Percentiles rank a stretch among this genome's conserved stretches.
Conservation (phyloP, 2,113 vertebrate genomes). For the Nyctereutes procyonoides region DNA sequence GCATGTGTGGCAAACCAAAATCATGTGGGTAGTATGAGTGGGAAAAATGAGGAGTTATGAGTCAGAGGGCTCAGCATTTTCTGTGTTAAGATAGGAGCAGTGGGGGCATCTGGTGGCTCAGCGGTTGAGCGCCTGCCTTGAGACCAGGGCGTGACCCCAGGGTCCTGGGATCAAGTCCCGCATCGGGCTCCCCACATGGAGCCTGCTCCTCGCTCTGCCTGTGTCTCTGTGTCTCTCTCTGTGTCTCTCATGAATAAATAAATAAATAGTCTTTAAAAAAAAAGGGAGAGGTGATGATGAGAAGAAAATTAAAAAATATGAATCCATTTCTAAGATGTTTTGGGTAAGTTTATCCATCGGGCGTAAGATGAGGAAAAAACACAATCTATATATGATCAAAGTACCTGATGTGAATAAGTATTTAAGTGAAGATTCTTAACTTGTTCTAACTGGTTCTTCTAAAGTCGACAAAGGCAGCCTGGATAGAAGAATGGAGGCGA, state of each 20-base stretch:
- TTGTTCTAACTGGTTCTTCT: background rate
- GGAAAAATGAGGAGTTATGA: too few species aligned
- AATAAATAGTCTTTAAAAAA: too few species aligned
- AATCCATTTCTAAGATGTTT: background rate
- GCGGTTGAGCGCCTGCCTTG: too few species aligned
- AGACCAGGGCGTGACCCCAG: too few species aligned
- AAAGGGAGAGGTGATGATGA: background rate
- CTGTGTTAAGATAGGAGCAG: background rate
- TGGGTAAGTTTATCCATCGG: background rate
- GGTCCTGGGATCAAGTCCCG: too few species aligned
- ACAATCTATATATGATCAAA: background rate
- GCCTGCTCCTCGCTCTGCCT: too few species aligned
- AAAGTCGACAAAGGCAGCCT: background rate
- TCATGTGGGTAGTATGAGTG: rapidly evolving
- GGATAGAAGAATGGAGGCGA: background rate
- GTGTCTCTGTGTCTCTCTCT: too few species aligned
- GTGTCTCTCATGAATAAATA: too few species aligned
- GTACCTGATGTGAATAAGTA: background rate
- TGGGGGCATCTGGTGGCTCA: too few species aligned
- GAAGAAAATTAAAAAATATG: background rate
- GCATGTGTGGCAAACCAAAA: background rate
- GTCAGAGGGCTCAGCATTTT: background rate
- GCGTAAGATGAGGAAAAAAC: background rate
- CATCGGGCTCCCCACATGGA: too few species aligned
- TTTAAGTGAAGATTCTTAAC: background rate